A percentile compares a stretch with the other conserved stretches of the same genome.
These are phyloP conservation scores for western clawed frog (Xenopus tropicalis) DNA, from an alignment of 2,113 vertebrate genomes.

Conservation along the genomic window UCB_Xtro_10.0 CM004446.2:82053501-82054000, in stretches of 20 bases:
- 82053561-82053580: slow-evolving; percentile 16
- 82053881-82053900: not conserved
- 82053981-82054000: too few species aligned
- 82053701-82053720: slow-evolving; percentile 1
- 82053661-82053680: slow-evolving; percentile 3
- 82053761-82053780: slow-evolving; percentile 8
- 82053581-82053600: slow-evolving; percentile 24
- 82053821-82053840: not conserved
- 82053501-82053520: not conserved
- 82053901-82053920: not conserved
- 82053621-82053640: slow-evolving; percentile 27
- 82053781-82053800: not conserved
- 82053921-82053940: not conserved
- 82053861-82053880: not conserved
- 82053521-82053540: slow-evolving; percentile 17
- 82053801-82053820: slow-evolving; percentile 3
- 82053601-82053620: slow-evolving; percentile 19
- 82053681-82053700: slow-evolving; percentile 20
- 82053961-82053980: too few species aligned
- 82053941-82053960: too few species aligned
- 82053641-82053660: not conserved
- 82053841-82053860: not conserved
- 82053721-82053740: not conserved
- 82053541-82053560: slow-evolving; percentile 12
- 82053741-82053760: not conserved